phyloP scores from a whole-genome alignment of 2,113 vertebrate species.

The Ginglymostoma cirratum region DNA sequence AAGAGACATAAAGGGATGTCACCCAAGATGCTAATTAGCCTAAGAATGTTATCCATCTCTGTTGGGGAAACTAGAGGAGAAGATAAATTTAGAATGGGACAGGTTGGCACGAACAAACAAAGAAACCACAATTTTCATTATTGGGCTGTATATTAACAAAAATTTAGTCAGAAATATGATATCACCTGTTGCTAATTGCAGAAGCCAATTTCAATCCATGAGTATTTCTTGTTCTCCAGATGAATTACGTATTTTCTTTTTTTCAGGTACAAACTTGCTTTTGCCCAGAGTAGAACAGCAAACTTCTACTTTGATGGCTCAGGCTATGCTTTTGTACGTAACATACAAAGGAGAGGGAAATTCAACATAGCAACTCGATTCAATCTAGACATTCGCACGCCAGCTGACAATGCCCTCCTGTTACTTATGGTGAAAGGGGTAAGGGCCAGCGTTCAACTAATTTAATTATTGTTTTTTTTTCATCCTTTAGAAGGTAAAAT shows the following conservation, averaged over 20 bases:
- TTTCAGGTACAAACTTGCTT: slow-evolving; percentile 81
- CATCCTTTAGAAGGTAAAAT: background rate
- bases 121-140: background rate
- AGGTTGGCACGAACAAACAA: background rate
- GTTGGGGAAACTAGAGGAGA: background rate
- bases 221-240: background rate
- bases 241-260: slow-evolving; percentile 36
- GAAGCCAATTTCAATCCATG: background rate
- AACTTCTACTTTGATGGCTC: slow-evolving; percentile 93
- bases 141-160: background rate
- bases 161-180: background rate
- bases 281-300: slow-evolving; percentile 83
- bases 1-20: background rate
- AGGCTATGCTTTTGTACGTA: slow-evolving; percentile 78
- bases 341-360: slow-evolving; percentile 74
- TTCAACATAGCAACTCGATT: slow-evolving; percentile 82
- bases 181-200: background rate
- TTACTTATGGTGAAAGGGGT: slow-evolving; percentile 88
- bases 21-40: background rate
- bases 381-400: slow-evolving; percentile 86
- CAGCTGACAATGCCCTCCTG: slow-evolving; percentile 74
- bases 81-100: background rate
- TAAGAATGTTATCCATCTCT: background rate
- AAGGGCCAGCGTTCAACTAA: slow-evolving; percentile 44
- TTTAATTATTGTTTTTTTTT: background rate